Conservation (phyloP, 2,888 invertebrate species). For the Nephrotoma flavescens region DNA sequence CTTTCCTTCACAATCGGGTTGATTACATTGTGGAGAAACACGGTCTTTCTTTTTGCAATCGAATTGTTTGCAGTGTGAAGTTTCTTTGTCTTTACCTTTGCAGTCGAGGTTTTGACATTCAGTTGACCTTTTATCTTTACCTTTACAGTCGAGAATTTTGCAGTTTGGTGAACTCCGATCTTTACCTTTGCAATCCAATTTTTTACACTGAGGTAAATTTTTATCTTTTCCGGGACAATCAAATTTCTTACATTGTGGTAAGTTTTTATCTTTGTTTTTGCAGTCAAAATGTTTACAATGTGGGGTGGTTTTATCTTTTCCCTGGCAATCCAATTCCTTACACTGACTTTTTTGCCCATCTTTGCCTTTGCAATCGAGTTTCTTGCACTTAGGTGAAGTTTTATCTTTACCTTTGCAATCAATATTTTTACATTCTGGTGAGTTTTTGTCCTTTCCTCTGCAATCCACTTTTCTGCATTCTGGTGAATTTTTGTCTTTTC, state of each 20-base stretch:
- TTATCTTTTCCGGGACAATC: background rate
- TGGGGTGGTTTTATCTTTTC: background rate
- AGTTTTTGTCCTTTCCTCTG: too few species aligned
- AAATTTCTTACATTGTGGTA: background rate
- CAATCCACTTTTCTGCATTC: too few species aligned
- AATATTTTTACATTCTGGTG: too few species aligned
- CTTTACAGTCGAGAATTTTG: background rate
- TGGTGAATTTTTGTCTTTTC: too few species aligned
- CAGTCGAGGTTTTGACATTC: background rate
- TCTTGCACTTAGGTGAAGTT: background rate
- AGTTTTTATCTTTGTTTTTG: background rate
- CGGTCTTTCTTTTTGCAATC: background rate
- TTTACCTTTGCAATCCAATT: background rate
- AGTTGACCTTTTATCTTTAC: background rate
- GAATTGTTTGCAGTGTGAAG: background rate
- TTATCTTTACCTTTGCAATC: too few species aligned
- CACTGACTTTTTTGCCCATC: background rate
- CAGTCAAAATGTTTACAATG: background rate
- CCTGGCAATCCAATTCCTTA: background rate
- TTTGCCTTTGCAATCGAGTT: background rate
- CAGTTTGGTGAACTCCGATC: background rate
- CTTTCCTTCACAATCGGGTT: background rate
- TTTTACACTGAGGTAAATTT: background rate
- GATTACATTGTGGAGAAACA: background rate
- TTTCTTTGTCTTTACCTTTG: background rate